Percentiles rank a stretch among this genome's conserved stretches.
Evolutionary conservation across 2,797 vertebrate genomes (phyloP).

Genomic region (Euphonia xanthogaster): DNA sequence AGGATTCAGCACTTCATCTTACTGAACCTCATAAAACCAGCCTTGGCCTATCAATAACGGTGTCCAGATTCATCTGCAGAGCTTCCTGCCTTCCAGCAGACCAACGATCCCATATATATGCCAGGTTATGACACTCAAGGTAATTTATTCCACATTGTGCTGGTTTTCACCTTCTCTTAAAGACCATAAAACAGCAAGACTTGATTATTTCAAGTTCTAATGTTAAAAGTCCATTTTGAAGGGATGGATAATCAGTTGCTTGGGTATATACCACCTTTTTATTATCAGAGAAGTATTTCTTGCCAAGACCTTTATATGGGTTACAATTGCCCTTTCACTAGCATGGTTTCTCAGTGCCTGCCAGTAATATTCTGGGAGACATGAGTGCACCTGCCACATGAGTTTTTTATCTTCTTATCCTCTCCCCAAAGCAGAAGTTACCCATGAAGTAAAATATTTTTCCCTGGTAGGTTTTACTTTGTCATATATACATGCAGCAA

Average conservation of each 20-base stretch:
- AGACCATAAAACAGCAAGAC: neutral
- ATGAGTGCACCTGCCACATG: neutral
- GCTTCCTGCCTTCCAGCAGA: neutral
- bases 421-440: neutral
- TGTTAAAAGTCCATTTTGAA: neutral
- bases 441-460: neutral
- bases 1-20: neutral
- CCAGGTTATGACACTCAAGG: neutral
- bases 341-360: neutral
- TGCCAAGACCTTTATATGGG: neutral
- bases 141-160: neutral
- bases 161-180: neutral
- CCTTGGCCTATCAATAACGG: neutral
- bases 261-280: neutral
- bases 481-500: neutral
- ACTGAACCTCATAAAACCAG: neutral
- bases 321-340: neutral
- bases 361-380: neutral
- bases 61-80: neutral
- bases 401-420: neutral
- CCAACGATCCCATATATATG: neutral
- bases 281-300: neutral
- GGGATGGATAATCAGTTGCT: neutral
- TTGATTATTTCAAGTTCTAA: neutral
- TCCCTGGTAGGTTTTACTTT: neutral